A percentile compares a stretch with the other conserved stretches of the same genome.
These are phyloP conservation scores for Rana temporaria DNA, from an alignment of 2,113 vertebrate genomes.

Conservation along the genomic window DNA sequence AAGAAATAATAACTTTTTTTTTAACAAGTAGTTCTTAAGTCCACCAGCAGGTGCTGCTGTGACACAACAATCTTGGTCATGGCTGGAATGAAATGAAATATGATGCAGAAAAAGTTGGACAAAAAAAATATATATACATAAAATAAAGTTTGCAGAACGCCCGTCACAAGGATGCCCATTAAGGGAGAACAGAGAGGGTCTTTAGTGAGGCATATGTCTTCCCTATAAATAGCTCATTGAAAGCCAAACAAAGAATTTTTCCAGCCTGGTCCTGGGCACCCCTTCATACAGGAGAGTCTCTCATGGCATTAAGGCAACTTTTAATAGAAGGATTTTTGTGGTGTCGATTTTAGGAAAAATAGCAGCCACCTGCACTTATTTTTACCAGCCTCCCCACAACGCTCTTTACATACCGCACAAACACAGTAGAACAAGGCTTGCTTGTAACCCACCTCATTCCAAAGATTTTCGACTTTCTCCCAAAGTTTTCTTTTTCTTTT, in stretches of 20 bases:
- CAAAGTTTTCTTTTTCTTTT: slow-evolving; percentile 10
- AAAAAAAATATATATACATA: slow-evolving; percentile 2
- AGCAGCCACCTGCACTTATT: slow-evolving; percentile 44
- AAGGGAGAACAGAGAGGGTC: slow-evolving; percentile 32
- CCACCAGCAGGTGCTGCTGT: slow-evolving; percentile 22
- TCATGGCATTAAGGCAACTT: slow-evolving; percentile 32
- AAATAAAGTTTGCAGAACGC: neutral
- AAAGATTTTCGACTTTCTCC: neutral
- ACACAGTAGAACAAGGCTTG: slow-evolving; percentile 34
- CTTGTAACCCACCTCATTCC: slow-evolving; percentile 7
- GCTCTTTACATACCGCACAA: slow-evolving; percentile 6
- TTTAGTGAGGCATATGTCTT: slow-evolving; percentile 26
- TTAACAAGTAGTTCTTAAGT: neutral
- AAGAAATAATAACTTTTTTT: too few species aligned
- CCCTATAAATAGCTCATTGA: slow-evolving; percentile 52
- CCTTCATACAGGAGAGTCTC: slow-evolving; percentile 7
- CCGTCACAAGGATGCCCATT: slow-evolving; percentile 46
- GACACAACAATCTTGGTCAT: neutral
- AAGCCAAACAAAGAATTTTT: slow-evolving; percentile 45
- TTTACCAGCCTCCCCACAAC: slow-evolving; percentile 7
- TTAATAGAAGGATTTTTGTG: slow-evolving; percentile 50
- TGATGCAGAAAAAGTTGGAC: slow-evolving; percentile 1
- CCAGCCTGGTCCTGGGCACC: slow-evolving; percentile 16
- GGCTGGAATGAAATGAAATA: neutral
- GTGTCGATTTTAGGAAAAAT: slow-evolving; percentile 27